Percentiles rank a stretch among this genome's conserved stretches.
Conservation (phyloP, 1,140 invertebrate genomes). For the Nomia melanderi region DNA sequence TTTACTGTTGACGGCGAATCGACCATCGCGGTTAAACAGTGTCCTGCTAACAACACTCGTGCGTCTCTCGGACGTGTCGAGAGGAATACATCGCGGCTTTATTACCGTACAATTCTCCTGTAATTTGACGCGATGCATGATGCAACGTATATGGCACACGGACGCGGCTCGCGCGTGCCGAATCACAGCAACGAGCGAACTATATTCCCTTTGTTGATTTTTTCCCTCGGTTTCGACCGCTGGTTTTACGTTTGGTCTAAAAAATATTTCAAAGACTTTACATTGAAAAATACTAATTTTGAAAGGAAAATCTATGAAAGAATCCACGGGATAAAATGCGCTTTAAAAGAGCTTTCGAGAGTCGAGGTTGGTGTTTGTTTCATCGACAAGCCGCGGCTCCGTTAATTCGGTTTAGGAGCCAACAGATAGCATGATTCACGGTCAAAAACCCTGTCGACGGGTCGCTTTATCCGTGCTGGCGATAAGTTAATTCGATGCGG, state of each 20-base stretch:
- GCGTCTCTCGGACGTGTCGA: neutral
- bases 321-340: too few species aligned
- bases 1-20: neutral
- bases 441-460: neutral
- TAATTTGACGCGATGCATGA: conserved; percentile 5
- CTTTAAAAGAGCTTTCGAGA: too few species aligned
- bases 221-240: too few species aligned
- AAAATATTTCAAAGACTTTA: too few species aligned
- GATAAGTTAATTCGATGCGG: neutral
- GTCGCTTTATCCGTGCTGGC: neutral
- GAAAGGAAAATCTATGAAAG: too few species aligned
- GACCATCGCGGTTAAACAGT: neutral
- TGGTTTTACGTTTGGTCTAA: too few species aligned
- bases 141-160: neutral
- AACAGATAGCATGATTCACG: neutral
- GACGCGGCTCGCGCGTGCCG: neutral
- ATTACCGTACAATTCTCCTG: neutral
- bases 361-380: neutral
- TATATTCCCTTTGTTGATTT: neutral
- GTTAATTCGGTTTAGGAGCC: neutral
- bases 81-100: neutral
- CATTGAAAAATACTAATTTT: too few species aligned
- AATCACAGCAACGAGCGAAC: neutral
- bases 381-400: neutral
- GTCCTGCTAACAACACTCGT: neutral